Base-by-base conservation (phyloP, 2,113 vertebrate species). In the Myiozetetes cayanensis region DNA sequence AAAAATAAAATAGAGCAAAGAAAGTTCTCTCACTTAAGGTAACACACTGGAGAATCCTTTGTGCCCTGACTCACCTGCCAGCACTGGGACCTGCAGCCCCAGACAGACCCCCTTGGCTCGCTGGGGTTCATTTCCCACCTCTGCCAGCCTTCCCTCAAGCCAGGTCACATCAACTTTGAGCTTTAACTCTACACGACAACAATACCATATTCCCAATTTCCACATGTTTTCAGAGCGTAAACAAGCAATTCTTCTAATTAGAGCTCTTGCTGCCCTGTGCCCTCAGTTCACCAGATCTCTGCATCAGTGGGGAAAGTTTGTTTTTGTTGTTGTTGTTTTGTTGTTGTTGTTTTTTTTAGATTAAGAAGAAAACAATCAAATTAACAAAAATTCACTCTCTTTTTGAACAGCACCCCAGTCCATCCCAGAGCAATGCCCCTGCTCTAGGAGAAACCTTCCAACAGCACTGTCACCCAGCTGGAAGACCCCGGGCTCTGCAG, bases 181-280 rank as follows among this genome's bases (percentile, higher is more conserved):
- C 3, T 90, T 30, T 18, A 8, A 9, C 41, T 71, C 52, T 43
- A 10, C 5, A 62, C 9, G 80, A n/a, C 17, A 27, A 0, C 35
- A 68, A 0, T 1, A 49, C 10, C 9, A 0, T 30, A 44, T n/a
- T 70, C 65, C 56, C 22, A 41, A n/a, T 56, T 71, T 47, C 10
- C 44, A 37, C 12, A 31, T 27, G 13, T 28, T 50, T 66, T 31
- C 25, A 20, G 15, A 14, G 44, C 50, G 12, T 4, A 63, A 75
- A 44, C 0, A 0, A 53, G 16, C 25, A 23, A 74, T 20, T 67
- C 39, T 33, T 71, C 55, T 55, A 14, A 43, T 24, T 7, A 63
- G 14, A 63, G 13, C 8, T 82, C 41, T 41, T 37, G 3, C 66
- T 73, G 62, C 66, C 47, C 37, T 11, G 8, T 10, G 24, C 37